Evolutionary conservation across 2,888 invertebrate genomes (phyloP).

Genomic region (Drosophila mettleri): DNA sequence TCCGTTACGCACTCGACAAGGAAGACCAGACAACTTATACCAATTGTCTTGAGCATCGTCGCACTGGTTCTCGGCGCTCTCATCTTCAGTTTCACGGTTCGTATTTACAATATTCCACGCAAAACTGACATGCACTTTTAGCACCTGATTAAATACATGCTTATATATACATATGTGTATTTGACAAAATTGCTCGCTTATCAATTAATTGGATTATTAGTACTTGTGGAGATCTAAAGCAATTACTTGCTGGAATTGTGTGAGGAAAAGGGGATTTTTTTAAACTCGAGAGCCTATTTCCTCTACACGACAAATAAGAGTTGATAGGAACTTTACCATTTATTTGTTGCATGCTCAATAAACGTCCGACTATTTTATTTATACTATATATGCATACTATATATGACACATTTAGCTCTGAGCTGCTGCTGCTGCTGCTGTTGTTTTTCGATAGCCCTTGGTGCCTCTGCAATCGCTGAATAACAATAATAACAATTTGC

Average conservation of each 20-base stretch:
- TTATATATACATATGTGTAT: too few relatives aligned
- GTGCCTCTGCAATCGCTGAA: slow-evolving; percentile 1
- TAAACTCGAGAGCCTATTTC: not conserved
- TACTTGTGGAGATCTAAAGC: too few relatives aligned
- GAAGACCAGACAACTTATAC: slow-evolving; percentile 64
- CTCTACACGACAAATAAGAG: not conserved
- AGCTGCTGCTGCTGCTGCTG: not conserved
- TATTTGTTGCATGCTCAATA: slow-evolving; percentile 10
- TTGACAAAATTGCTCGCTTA: too few relatives aligned
- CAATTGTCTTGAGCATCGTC: slow-evolving; percentile 75
- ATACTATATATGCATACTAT: not conserved
- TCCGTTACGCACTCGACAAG: slow-evolving; percentile 55
- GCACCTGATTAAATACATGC: not conserved
- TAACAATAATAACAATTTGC: slow-evolving; percentile 21
- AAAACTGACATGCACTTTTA: not conserved
- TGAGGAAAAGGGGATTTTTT: too few relatives aligned
- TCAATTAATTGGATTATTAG: not conserved
- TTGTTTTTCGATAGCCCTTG: slow-evolving; percentile 7
- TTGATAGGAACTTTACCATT: not conserved
- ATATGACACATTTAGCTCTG: slow-evolving; percentile 8
- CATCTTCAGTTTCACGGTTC: slow-evolving; percentile 81
- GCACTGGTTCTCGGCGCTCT: slow-evolving; percentile 68
- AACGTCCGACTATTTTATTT: not conserved
- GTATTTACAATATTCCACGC: slow-evolving; percentile 30
- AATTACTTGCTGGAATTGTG: too few relatives aligned